Evolutionary conservation across 2,113 vertebrate genomes (phyloP), one percentile per base, ranked within the genome.

Genomic region (Malurus cyaneus): DNA sequence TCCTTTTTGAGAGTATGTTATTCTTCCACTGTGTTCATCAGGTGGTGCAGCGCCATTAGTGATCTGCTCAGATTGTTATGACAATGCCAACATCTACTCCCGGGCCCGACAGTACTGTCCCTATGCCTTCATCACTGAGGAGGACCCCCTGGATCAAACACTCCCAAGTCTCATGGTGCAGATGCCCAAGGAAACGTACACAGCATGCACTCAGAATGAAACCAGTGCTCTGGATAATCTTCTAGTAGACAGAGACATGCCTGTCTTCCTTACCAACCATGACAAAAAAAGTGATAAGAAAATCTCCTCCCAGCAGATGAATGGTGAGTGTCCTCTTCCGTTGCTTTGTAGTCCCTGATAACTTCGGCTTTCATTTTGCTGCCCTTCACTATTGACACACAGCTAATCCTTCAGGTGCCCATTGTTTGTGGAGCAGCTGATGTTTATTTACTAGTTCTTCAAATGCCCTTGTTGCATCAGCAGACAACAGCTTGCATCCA

Each of bases 51-150:
- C 97, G 11, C 97, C 98, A 1, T 80, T 99, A 74, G 98, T 99
- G 93, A 99, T 99, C 97, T 99, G 99, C 97, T 99, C 99, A 2
- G 99, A 99, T 95, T 99, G 99, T 94, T 99, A 99, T 0, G 99
- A 99, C 97, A 99, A 99, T 3, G 99, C 99, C 60, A 99, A 99
- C 97, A 99, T 99, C 94, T 99, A 99, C 96, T 98, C 99, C 47
- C 98, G 98, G 82, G 98, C 98, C 1, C 98, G 98, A 52, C 99
- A 99, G 29, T 99, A 98, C 97, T 99, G 99, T 89, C 99, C 99
- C 1, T 99, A 99, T 15, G 97, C 98, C 70, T 99, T 98, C 60
- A 96, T 99, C 67, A 88, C 98, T 1, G 99, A 99, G 88, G 99
- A 99, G 8, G 99, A 99, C 14, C 59, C 97, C 19, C 95, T 99